phyloP scores from a whole-genome alignment of 2,888 invertebrate genomes.

The Beris chalybata region DNA sequence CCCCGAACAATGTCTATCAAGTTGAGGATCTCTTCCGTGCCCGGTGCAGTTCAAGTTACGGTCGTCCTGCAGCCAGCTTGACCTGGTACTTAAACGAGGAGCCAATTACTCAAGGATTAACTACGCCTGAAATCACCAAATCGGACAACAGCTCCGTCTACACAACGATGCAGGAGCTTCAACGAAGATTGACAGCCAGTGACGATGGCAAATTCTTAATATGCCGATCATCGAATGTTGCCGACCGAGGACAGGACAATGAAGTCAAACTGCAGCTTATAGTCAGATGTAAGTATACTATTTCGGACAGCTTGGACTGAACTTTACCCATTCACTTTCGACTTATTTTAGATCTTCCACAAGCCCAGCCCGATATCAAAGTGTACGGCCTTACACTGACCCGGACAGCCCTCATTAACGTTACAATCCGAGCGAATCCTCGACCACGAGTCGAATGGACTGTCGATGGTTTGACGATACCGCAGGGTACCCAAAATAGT shows the following conservation, averaged over 20 bases:
- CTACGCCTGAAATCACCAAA: slow-evolving; percentile 58
- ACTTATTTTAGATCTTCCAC: slow-evolving; percentile 64
- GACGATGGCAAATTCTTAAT: slow-evolving; percentile 68
- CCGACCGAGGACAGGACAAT: slow-evolving; percentile 51
- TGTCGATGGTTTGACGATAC: slow-evolving; percentile 61
- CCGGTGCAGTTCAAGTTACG: slow-evolving; percentile 68
- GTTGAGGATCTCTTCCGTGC: slow-evolving; percentile 67
- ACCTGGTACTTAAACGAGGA: slow-evolving; percentile 72
- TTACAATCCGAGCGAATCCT: slow-evolving; percentile 75
- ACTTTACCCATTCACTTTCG: not conserved
- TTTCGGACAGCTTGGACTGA: not conserved
- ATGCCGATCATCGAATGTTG: slow-evolving; percentile 68
- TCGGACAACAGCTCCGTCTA: slow-evolving; percentile 61
- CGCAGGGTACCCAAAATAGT: slow-evolving; percentile 57
- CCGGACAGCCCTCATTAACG: slow-evolving; percentile 69
- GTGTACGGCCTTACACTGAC: slow-evolving; percentile 76
- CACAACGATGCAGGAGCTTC: slow-evolving; percentile 68
- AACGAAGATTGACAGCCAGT: slow-evolving; percentile 62
- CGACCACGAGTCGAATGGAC: slow-evolving; percentile 71
- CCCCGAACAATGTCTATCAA: slow-evolving; percentile 47
- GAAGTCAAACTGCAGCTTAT: slow-evolving; percentile 54
- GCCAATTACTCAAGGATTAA: slow-evolving; percentile 62
- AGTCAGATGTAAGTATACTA: slow-evolving; percentile 62
- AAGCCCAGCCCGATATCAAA: slow-evolving; percentile 62
- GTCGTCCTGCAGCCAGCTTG: slow-evolving; percentile 75